Evolutionary conservation across 2,797 vertebrate genomes (phyloP).

Genomic region (Pteropus rufus): DNA sequence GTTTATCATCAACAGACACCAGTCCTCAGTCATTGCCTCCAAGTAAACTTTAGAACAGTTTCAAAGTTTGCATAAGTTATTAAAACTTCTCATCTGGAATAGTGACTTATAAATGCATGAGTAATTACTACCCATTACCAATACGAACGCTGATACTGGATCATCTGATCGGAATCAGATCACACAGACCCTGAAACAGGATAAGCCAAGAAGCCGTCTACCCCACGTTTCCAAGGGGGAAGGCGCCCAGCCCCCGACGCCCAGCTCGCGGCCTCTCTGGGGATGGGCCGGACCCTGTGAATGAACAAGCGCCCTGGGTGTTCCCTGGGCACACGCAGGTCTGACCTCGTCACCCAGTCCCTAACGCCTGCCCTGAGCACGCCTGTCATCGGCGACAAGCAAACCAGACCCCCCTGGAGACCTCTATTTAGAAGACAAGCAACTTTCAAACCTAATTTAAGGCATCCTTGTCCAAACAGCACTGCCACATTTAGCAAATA

Average conservation of each 20-base stretch:
- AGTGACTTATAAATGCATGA: neutral
- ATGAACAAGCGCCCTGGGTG: accelerated
- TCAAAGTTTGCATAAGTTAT: neutral
- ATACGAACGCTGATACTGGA: accelerated
- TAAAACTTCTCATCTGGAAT: neutral
- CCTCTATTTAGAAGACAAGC: neutral
- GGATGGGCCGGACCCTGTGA: accelerated
- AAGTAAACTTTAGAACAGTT: neutral
- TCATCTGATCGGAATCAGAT: neutral
- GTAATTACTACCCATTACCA: too few relatives aligned
- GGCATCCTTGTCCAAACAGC: neutral
- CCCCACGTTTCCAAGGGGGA: neutral
- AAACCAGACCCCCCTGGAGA: neutral
- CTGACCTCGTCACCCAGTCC: too few relatives aligned
- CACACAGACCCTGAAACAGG: accelerated
- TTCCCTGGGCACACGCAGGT: accelerated
- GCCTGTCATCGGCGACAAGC: neutral
- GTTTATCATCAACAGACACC: neutral
- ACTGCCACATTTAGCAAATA: neutral
- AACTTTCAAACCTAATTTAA: neutral
- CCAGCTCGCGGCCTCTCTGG: neutral
- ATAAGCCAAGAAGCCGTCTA: accelerated
- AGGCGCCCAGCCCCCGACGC: neutral
- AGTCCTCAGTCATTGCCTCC: neutral
- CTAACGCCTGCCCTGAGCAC: neutral